Percentiles rank a stretch among this genome's conserved stretches.
phyloP scores from a whole-genome alignment of 2,113 vertebrate genomes.

The Halichoerus grypus region DNA sequence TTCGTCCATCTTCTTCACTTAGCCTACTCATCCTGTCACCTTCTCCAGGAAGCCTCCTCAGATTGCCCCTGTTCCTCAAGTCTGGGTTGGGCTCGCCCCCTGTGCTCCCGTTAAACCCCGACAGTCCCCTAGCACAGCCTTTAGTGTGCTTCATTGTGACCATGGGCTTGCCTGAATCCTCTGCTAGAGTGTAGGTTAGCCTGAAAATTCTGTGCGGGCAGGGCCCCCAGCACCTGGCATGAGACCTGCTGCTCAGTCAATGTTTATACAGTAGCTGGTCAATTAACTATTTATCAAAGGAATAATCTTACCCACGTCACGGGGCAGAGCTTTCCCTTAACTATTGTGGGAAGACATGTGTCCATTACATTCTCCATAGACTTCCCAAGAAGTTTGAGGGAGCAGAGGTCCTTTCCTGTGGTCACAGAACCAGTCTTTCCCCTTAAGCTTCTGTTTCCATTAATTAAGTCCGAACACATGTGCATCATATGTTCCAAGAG shows the following conservation, averaged over 20 bases:
- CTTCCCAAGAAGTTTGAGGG: neutral
- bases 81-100: neutral
- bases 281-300: neutral
- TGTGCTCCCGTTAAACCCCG: neutral
- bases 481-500: neutral
- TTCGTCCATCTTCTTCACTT: neutral
- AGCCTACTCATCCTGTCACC: neutral
- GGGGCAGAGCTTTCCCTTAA: neutral
- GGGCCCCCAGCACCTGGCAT: neutral
- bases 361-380: neutral
- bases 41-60: neutral
- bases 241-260: neutral
- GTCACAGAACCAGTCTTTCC: neutral
- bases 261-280: neutral
- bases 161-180: neutral
- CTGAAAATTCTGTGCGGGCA: neutral
- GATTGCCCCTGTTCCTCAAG: neutral
- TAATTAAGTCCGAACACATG: neutral
- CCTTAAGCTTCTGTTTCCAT: neutral
- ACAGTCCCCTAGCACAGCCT: neutral
- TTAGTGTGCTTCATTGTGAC: neutral
- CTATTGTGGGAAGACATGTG: neutral
- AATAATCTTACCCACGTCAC: rapidly evolving
- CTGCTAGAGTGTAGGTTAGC: neutral
- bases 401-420: neutral